Percentiles rank a stretch among this genome's conserved stretches.
Conservation (phyloP, 92 coral and sea anemone genomes). For the Isaurus tuberculatus region DNA sequence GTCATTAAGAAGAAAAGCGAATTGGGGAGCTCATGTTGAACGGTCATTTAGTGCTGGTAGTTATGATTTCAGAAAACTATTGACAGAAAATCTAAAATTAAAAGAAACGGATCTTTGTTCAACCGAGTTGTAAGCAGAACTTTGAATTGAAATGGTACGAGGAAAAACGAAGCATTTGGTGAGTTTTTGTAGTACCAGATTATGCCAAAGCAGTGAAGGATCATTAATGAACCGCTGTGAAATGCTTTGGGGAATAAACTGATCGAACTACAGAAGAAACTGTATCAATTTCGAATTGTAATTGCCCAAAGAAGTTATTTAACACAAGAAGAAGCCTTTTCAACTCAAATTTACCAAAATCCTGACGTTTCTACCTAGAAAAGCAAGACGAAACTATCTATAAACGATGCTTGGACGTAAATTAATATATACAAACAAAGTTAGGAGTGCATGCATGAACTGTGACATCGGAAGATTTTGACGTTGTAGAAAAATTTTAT, state of each 20-base stretch:
- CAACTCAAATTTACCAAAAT: no score
- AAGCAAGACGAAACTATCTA: neutral
- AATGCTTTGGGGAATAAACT: no score
- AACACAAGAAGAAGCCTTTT: no score
- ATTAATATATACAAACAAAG: neutral
- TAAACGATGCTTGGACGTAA: no score
- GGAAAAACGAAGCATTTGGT: neutral
- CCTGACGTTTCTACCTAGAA: neutral
- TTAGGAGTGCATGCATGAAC: neutral
- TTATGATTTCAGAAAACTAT: slow-evolving; percentile 11
- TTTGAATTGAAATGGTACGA: neutral
- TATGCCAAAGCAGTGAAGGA: neutral
- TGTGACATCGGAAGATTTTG: neutral
- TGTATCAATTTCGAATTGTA: no score
- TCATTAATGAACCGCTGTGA: no score
- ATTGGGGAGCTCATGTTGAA: slow-evolving; percentile 15
- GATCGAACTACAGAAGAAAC: no score
- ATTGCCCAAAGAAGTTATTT: no score
- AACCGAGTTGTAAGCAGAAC: slow-evolving; percentile 28
- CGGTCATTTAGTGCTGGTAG: slow-evolving; percentile 19
- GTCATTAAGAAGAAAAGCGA: slow-evolving; percentile 19
- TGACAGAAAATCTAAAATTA: neutral
- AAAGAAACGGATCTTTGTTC: slow-evolving; percentile 46
- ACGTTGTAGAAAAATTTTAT: neutral
- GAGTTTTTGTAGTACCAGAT: neutral